Evolutionary conservation across 2,888 invertebrate species (phyloP).

Genomic region (Eledona agricola): DNA sequence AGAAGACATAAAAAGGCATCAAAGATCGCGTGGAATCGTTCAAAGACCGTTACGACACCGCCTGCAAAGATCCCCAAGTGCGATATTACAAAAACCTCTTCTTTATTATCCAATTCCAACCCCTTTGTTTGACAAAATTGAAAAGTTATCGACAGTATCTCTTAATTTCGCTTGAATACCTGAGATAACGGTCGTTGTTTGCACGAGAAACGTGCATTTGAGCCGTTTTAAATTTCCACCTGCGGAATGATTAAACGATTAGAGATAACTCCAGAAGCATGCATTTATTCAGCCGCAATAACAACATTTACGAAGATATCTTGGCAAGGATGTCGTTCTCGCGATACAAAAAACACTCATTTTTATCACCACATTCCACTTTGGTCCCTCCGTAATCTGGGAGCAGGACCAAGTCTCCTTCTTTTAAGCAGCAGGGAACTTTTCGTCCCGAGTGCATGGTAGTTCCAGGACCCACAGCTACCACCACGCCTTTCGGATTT

Average conservation of each 20-base stretch:
- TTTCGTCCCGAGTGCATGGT: conserved; percentile 74
- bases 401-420: conserved; percentile 91
- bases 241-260: too few relatives aligned
- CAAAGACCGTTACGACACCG: conserved; percentile 5
- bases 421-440: conserved; percentile 79
- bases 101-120: conserved; percentile 9
- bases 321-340: conserved; percentile 95
- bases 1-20: too few relatives aligned
- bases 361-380: conserved; percentile 84
- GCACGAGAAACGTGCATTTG: too few relatives aligned
- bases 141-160: conserved; percentile 8
- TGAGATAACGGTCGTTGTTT: too few relatives aligned
- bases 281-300: too few relatives aligned
- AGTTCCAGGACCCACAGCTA: conserved; percentile 52
- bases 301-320: conserved; percentile 39
- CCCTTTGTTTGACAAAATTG: conserved; percentile 6
- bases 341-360: conserved; percentile 89
- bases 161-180: conserved; percentile 2
- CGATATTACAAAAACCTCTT: conserved; percentile 10
- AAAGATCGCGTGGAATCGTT: conserved; percentile 9
- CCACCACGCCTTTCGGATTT: conserved; percentile 45
- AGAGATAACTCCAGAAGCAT: too few relatives aligned
- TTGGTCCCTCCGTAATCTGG: conserved; percentile 98
- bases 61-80: conserved; percentile 11
- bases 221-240: too few relatives aligned